Conservation (phyloP, 2,113 vertebrate species). For the Halcyon malimbica region DNA sequence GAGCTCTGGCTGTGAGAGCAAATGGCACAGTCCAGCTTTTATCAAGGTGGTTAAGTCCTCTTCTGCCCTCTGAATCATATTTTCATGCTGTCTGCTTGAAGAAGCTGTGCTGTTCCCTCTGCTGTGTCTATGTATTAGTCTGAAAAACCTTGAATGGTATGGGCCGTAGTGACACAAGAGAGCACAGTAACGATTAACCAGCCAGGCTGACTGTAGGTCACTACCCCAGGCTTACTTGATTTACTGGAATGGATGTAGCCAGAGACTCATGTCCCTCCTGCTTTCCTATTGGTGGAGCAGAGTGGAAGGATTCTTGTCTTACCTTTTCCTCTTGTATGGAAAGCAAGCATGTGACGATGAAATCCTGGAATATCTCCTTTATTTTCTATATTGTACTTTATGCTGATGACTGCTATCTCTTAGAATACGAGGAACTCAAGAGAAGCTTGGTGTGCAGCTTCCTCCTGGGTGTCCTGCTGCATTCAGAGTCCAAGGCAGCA, state of each 20-base stretch:
- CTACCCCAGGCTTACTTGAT: background rate
- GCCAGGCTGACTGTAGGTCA: background rate
- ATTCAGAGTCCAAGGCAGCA: background rate
- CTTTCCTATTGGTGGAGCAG: background rate
- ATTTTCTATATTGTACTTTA: background rate
- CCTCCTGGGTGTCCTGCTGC: background rate
- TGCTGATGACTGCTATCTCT: background rate
- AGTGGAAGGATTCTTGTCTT: background rate
- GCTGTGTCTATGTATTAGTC: background rate
- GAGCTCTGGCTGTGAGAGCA: background rate
- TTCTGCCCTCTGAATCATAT: background rate
- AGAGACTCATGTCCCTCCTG: background rate
- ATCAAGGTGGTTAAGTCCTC: background rate
- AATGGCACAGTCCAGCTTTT: background rate
- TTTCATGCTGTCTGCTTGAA: background rate
- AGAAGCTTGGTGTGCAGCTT: background rate
- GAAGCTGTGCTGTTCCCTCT: background rate
- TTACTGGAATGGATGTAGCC: background rate
- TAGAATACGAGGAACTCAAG: background rate
- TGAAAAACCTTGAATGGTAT: background rate
- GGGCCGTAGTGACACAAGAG: background rate
- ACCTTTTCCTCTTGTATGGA: background rate
- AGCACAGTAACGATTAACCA: background rate
- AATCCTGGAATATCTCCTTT: background rate
- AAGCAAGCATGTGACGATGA: background rate